Percentiles rank a stretch among this genome's conserved stretches.
phyloP scores from a whole-genome alignment of 2,797 vertebrate species.

The Melanitta fusca region DNA sequence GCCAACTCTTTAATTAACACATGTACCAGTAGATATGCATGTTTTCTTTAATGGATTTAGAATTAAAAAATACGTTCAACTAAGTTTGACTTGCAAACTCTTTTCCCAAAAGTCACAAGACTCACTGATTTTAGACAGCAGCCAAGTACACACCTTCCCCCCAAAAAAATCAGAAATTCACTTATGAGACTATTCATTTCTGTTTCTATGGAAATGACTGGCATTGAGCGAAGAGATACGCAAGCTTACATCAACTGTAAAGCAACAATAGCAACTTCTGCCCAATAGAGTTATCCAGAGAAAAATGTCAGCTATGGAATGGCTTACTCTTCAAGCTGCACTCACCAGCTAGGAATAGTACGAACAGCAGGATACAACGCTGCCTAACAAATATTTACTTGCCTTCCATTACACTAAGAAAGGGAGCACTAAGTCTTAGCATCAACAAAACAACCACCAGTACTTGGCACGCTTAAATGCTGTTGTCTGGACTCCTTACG shows the following conservation, averaged over 20 bases:
- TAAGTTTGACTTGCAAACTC: not conserved
- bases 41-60: not conserved
- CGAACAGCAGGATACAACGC: not conserved
- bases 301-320: not conserved
- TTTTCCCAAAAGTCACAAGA: not conserved
- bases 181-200: not conserved
- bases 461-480: not conserved
- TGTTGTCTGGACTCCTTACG: fast-evolving
- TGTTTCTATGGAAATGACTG: not conserved
- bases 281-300: not conserved
- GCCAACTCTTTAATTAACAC: not conserved
- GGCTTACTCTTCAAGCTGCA: not conserved
- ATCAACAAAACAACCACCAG: not conserved
- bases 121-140: fast-evolving
- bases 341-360: not conserved
- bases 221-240: fast-evolving
- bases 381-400: not conserved
- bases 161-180: not conserved
- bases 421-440: not conserved
- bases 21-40: fast-evolving
- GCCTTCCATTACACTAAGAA: fast-evolving
- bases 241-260: not conserved
- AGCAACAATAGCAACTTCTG: not conserved
- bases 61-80: not conserved
- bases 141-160: not conserved